Evolutionary conservation across 2,888 invertebrate species (phyloP), one percentile per base, ranked within the genome.

Genomic region (Selenia dentaria): DNA sequence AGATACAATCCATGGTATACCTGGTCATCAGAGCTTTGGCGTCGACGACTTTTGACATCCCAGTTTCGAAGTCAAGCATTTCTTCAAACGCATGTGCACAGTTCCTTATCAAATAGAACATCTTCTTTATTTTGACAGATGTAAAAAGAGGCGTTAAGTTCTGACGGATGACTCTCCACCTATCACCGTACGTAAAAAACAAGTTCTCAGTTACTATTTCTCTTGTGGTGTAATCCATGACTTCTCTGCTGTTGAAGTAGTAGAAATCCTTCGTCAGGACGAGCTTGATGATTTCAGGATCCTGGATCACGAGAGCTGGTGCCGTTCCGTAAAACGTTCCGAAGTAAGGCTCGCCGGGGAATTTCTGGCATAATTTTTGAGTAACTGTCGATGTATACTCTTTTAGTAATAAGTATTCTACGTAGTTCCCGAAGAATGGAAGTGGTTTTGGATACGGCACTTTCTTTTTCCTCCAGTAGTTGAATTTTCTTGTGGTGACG

Each of bases 1-100:
- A 52, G 1, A 75, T 70, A 11, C 63, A 62, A 29, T 71, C 71
- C 62, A 73, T 63, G 0, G 70, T 67, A 35, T 60, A 72, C n/a
- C 70, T 57, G 3, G 57, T 54, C 59, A 67, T 61, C 1, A 64
- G 18, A 18, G 31, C 13, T 14, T 59, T 60, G 0, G 59, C 53
- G 18, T 64, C 64, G 1, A 63, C 28, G 0, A 51, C 53, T 3
- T 56, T 47, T 0, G 51, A 37, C 0, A 26, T 49, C 6, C 28
- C 35, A 1, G 36, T 52, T 18, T 64, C 61, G 9, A 51, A 34
- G 16, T 61, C 63, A 5, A 69, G 29, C 38, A 57, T 45, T 2
- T 51, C 42, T 29, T 64, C 66, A n/a, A 71, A 51, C 12, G 34
- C 28, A 6, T 45, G 38, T 0, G 62, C 55, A 38, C 62, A 64